Base-by-base conservation (phyloP, 2,797 vertebrate genomes). In the Thunnus albacares region DNA sequence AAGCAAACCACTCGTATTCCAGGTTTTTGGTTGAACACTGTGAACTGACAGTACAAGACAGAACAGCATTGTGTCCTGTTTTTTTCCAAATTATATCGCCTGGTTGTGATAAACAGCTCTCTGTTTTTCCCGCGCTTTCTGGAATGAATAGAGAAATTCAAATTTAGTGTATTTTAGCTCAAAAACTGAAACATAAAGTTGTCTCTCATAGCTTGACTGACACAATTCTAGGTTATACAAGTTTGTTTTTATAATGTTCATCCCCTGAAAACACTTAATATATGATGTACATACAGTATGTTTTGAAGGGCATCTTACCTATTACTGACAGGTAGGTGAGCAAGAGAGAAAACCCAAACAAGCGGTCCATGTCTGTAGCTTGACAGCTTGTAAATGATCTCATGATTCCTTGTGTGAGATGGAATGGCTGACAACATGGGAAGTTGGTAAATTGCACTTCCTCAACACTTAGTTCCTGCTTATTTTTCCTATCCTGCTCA, bases 1-100 rank as follows among this genome's bases (percentile, higher is more conserved):
- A 90, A 79, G 72, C 59, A 75, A 94, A 93, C 95, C 93, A 96
- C 30, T 71, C 45, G 20, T 79, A 80, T 0, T 0, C 0, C 5
- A 43, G 0, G 0, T 0, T 1, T 2, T 0, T 0, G 18, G 2
- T 0, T 2, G 1, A 7, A 18, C 91, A 92, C 3, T 0, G 0
- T n/a, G 41, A 5, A 0, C 0, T 60, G 47, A 91, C 0, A 0
- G 0, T 4, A 63, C 95, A 96, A 0, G 0, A 28, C 15, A 96
- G 71, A 12, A 28, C 15, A 55, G 26, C 85, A 0, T 12, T 49
- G 35, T 79, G 3, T 64, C 82, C 88, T 2, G 2, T 33, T 45
- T 55, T 77, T 12, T 0, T 4, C 76, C 18, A 75, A 2, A 92
- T 80, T 1, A 6, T 1, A 7, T 0, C 0, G 2, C 18, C 2